Conservation (phyloP, 2,888 invertebrate genomes). For the Trichopria drosophilae region DNA sequence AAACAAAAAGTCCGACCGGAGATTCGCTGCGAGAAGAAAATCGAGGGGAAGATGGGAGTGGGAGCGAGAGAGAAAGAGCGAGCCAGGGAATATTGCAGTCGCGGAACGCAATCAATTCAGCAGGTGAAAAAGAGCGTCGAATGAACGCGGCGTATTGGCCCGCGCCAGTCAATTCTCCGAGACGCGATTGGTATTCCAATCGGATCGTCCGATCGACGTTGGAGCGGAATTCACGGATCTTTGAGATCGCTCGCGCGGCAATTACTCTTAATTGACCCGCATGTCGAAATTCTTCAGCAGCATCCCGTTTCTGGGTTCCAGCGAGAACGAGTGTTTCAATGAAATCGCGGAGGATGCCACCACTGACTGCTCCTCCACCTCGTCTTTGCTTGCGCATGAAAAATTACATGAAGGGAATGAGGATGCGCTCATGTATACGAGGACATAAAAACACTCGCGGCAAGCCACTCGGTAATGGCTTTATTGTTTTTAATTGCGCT, state of each 20-base stretch:
- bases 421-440: no score
- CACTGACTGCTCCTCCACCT: no score
- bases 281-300: constrained; percentile 37
- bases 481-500: no score
- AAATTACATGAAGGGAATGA: no score
- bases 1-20: no score
- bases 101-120: constrained; percentile 18
- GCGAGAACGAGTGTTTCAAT: no score
- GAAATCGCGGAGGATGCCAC: no score
- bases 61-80: constrained; percentile 6
- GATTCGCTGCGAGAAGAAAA: constrained; percentile 14
- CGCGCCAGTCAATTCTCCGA: constrained; percentile 12
- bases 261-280: constrained; percentile 46
- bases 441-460: no score
- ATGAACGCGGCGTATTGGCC: constrained; percentile 9
- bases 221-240: constrained; percentile 40
- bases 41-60: neutral
- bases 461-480: no score
- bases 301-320: no score
- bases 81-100: neutral
- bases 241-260: constrained; percentile 37
- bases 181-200: constrained; percentile 42
- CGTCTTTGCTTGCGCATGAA: no score
- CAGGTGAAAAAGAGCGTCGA: constrained; percentile 1
- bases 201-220: constrained; percentile 35